Base-by-base conservation (phyloP, 2,797 vertebrate genomes). In the Danionella dracula region DNA sequence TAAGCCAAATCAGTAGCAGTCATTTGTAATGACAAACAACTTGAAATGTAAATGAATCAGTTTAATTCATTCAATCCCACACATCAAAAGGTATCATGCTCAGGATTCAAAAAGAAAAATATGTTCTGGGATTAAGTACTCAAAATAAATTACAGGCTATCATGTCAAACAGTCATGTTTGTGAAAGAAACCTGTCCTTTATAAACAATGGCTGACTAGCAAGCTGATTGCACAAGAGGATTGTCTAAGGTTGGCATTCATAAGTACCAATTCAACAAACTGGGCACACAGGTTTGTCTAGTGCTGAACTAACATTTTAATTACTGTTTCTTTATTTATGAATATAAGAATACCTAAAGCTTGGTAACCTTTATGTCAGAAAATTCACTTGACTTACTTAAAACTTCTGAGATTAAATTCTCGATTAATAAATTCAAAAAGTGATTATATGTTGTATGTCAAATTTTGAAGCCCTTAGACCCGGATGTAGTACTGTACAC, bases 51-150 rank as follows among this genome's bases (percentile, higher is more conserved):
- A 3, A 27, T 29, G 11, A 10, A 40, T 37, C 38, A 41, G 4
- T 4, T 53, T 21, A 2, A 64, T 21, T 44, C 6, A 4, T 23
- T 8, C 20, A 8, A 34, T 21, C 2, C 42, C 17, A 21, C 38
- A 15, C 35, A 45, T 27, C 13, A 56, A 66, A 46, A 5, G 1
- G 32, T 49, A 16, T 40, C 23, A 66, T 57, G n/a, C 4, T 9
- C 44, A 56, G 1, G 6, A 8, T 17, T 60, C 19, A 13, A 11
- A 60, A 46, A 23, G 8, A 37, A 13, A 37, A 55, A 44, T 7
- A 21, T 57, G 44, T 40, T 66, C 20, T 66, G 53, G 23, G 34
- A 57, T 66, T 66, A 66, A 57, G n/a, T 66, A 16, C 16, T 66
- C 4, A 48, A 41, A 17, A 34, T 4, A 15, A 56, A 66, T 29